Evolutionary conservation across 1,140 invertebrate species (phyloP).

Genomic region (Parasteatoda tepidariorum): DNA sequence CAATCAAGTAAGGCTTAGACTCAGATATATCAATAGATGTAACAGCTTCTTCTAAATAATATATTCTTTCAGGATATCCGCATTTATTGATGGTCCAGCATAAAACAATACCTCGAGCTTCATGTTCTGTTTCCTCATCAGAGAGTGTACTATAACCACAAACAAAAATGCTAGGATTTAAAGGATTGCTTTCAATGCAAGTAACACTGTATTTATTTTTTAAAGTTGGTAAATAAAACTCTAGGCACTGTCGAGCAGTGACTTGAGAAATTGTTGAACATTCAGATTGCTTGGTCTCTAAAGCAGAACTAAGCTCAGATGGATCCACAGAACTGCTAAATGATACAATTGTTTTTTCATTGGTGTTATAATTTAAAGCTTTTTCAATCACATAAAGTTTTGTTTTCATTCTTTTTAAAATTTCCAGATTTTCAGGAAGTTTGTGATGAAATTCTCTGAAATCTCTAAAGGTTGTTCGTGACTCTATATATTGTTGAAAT

Average conservation of each 20-base stretch:
- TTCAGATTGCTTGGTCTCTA: neutral
- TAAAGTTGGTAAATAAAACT: neutral
- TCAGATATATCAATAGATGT: slow-evolving; percentile 32
- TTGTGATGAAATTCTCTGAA: slow-evolving; percentile 19
- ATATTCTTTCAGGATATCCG: slow-evolving; percentile 44
- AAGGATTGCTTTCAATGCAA: slow-evolving; percentile 21
- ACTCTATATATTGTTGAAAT: slow-evolving; percentile 1
- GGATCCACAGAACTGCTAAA: neutral
- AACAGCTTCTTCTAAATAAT: slow-evolving; percentile 21
- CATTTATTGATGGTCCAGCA: slow-evolving; percentile 51
- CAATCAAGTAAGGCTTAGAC: slow-evolving; percentile 17
- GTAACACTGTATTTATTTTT: slow-evolving; percentile 35
- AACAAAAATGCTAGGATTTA: slow-evolving; percentile 29
- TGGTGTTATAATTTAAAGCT: slow-evolving; percentile 38
- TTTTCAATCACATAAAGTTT: slow-evolving; percentile 37
- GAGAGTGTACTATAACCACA: neutral
- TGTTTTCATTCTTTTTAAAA: slow-evolving; percentile 11
- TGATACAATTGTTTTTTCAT: slow-evolving; percentile 15
- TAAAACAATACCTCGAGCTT: slow-evolving; percentile 7
- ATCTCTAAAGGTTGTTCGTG: slow-evolving; percentile 26
- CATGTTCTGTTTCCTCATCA: neutral
- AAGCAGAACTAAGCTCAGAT: neutral
- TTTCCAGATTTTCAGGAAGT: neutral
- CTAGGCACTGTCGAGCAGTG: neutral
- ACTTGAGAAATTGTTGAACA: neutral